Conservation (phyloP, 2,888 invertebrate genomes). For the Lingula anatina region DNA sequence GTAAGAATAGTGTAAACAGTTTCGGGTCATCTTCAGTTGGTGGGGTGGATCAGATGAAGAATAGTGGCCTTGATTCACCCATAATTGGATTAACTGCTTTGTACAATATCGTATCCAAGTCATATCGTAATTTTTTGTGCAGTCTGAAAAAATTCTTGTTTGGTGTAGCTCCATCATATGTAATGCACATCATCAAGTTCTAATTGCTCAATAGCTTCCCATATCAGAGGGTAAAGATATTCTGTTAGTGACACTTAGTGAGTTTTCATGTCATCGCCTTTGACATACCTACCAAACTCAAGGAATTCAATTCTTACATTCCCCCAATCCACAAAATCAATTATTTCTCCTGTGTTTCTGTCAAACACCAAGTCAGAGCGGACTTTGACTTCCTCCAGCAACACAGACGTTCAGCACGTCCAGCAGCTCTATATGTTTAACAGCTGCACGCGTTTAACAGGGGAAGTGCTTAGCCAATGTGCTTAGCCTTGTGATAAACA, state of each 20-base stretch:
- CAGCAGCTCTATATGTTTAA: no score
- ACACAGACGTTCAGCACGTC: no score
- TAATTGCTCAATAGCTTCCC: neutral
- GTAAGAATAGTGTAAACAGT: constrained; percentile 9
- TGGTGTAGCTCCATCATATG: neutral
- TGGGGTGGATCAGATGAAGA: constrained; percentile 12
- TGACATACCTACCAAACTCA: neutral
- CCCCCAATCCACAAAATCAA: neutral
- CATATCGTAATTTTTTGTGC: neutral
- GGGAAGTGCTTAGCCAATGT: no score
- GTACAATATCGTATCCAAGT: neutral
- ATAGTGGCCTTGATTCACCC: neutral
- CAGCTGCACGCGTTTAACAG: no score
- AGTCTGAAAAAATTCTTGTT: neutral
- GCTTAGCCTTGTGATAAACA: no score
- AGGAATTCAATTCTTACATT: neutral
- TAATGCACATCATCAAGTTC: neutral
- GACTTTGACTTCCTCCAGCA: neutral
- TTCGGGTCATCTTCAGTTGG: constrained; percentile 9
- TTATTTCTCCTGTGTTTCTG: neutral
- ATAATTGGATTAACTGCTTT: neutral
- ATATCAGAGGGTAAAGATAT: neutral
- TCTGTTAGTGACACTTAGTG: neutral
- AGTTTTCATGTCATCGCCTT: neutral
- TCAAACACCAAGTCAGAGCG: neutral